Evolutionary conservation across 2,797 vertebrate genomes (phyloP), one percentile per base, ranked within the genome.

Genomic region (Triplophysa bombifrons): DNA sequence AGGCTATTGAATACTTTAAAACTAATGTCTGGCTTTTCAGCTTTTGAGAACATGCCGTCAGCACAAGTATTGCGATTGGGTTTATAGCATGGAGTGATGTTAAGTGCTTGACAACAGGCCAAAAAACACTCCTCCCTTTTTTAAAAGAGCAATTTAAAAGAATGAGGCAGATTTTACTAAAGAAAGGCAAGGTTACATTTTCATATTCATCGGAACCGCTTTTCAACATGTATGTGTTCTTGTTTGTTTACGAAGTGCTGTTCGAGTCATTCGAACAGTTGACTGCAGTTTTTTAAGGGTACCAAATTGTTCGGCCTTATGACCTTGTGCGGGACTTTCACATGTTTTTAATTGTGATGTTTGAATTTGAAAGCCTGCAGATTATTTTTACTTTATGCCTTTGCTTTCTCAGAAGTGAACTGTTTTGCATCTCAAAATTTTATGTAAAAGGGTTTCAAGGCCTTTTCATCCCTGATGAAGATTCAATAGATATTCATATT

Each of bases 161-260:
- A 68, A 76, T 68, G 65, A 63, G 30, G 11, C 67, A 27, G 44
- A 66, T 75, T 76, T 67, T 56, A 56, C 38, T 16, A 64, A 58
- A 76, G 64, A 78, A 71, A 71, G 46, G 76, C 76, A 78, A 78
- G 76, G 76, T 78, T 71, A 78, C 7, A 63, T 78, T 71, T 63
- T 30, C 14, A 19, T 78, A 25, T 78, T 61, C 55, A 69, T 30
- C 19, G 38, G 25, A 70, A 8, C 6, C 0, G 58, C 44, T 63
- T 64, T 74, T 74, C 44, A 73, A 13, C 2, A 7, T 17, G 30
- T 7, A 16, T 2, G 25, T 7, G 13, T 56, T 60, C 25, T 67
- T 76, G 55, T 65, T 76, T 60, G 50, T 56, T 76, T 56, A 76
- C n/a, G 10, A 22, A 67, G 51, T 66, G 22, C 22, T 5, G 13